Conservation (phyloP, 2,888 invertebrate species). For the Ctena decussata region DNA sequence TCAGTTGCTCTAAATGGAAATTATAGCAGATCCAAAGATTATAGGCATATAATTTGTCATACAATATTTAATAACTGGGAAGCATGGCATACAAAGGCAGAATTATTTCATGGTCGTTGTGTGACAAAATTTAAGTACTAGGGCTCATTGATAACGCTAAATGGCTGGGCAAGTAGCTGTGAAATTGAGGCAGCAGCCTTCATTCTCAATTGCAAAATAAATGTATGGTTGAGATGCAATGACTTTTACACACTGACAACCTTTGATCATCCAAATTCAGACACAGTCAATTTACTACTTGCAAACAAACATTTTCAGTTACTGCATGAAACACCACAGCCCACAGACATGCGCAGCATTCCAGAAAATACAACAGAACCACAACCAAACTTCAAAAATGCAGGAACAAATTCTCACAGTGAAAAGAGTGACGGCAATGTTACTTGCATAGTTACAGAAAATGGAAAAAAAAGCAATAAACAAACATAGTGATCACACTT, state of each 20-base stretch:
- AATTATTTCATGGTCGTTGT: not conserved
- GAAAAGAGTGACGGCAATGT: too few species aligned
- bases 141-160: not conserved
- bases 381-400: too few species aligned
- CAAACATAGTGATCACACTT: too few species aligned
- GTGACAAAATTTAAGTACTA: not conserved
- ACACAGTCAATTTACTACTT: not conserved
- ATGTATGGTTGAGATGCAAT: conserved; percentile 7
- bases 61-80: not conserved
- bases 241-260: not conserved
- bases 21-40: not conserved
- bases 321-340: not conserved
- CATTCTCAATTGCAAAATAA: not conserved
- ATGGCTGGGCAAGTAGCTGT: conserved; percentile 9
- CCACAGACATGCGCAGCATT: too few species aligned
- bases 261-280: not conserved
- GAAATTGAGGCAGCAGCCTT: not conserved
- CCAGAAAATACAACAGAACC: too few species aligned
- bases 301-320: not conserved
- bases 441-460: too few species aligned
- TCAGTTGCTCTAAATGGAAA: not conserved
- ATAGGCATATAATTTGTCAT: not conserved
- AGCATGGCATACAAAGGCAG: not conserved
- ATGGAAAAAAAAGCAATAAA: too few species aligned
- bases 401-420: too few species aligned